Conservation (phyloP, 2,797 vertebrate genomes). For the Eulemur rubriventer region DNA sequence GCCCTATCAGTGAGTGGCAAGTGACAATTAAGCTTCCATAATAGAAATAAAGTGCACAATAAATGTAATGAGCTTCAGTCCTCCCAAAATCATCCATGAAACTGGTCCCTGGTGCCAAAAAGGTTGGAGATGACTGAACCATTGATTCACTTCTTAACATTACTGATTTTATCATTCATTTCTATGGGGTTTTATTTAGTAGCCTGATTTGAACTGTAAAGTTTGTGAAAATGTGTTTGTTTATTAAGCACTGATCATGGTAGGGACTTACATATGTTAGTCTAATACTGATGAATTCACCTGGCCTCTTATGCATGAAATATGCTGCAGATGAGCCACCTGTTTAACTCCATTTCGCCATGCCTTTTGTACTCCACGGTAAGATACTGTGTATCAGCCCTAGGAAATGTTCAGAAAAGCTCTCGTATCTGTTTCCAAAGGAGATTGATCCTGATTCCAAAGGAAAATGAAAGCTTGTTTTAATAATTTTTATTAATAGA, state of each 20-base stretch:
- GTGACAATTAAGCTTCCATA: too few relatives aligned
- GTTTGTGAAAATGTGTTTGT: neutral
- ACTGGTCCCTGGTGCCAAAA: too few relatives aligned
- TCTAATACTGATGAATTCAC: neutral
- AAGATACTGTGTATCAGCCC: neutral
- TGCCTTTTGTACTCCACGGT: neutral
- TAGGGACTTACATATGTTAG: neutral
- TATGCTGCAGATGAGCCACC: neutral
- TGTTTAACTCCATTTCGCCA: neutral
- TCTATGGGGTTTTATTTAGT: neutral
- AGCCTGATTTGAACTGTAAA: neutral
- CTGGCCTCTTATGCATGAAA: neutral
- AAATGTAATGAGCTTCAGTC: too few relatives aligned
- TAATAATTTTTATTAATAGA: neutral
- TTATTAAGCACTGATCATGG: neutral
- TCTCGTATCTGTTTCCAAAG: neutral
- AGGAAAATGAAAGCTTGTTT: neutral
- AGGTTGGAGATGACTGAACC: neutral
- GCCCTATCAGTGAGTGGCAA: too few relatives aligned
- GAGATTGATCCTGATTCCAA: neutral
- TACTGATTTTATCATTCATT: neutral
- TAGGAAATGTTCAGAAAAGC: neutral
- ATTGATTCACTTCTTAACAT: slow-evolving; percentile 11
- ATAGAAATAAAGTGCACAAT: too few relatives aligned
- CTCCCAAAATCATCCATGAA: too few relatives aligned